Percentiles rank a stretch among this genome's conserved stretches.
phyloP scores from a whole-genome alignment of 2,113 vertebrate species.

The Sylvilagus bachmani region DNA sequence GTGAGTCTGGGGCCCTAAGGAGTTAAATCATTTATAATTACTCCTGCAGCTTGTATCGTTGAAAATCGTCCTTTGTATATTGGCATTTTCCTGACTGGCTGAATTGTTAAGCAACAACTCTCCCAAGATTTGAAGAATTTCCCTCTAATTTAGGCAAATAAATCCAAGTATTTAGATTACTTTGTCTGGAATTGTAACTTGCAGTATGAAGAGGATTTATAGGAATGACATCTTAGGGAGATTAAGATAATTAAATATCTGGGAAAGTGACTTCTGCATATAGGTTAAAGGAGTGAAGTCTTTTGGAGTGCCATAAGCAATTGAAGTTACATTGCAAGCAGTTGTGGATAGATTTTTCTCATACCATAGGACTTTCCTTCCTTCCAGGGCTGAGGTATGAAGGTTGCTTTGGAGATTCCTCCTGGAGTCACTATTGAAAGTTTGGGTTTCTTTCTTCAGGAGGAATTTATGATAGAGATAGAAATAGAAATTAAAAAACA shows the following conservation, averaged over 20 bases:
- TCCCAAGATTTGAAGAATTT: neutral
- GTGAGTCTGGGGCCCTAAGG: neutral
- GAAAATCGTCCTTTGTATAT: neutral
- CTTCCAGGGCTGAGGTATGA: neutral
- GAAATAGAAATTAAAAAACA: neutral
- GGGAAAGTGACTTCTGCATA: neutral
- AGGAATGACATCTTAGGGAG: neutral
- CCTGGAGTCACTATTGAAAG: neutral
- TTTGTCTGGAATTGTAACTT: neutral
- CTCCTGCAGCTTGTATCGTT: neutral
- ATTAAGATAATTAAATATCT: neutral
- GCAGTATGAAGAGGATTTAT: neutral
- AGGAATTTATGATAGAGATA: neutral
- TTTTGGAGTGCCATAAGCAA: neutral
- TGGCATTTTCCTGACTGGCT: neutral
- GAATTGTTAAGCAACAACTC: neutral
- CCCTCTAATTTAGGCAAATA: neutral
- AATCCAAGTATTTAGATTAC: neutral
- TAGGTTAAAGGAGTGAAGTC: neutral
- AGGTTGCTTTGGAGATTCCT: neutral
- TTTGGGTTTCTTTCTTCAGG: neutral
- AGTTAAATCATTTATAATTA: neutral
- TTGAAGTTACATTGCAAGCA: neutral
- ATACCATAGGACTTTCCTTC: neutral
- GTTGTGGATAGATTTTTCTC: neutral